These are phyloP conservation scores for Vanessa tameamea DNA, from an alignment of 1,140 invertebrate species.

Conservation along the genomic window DNA sequence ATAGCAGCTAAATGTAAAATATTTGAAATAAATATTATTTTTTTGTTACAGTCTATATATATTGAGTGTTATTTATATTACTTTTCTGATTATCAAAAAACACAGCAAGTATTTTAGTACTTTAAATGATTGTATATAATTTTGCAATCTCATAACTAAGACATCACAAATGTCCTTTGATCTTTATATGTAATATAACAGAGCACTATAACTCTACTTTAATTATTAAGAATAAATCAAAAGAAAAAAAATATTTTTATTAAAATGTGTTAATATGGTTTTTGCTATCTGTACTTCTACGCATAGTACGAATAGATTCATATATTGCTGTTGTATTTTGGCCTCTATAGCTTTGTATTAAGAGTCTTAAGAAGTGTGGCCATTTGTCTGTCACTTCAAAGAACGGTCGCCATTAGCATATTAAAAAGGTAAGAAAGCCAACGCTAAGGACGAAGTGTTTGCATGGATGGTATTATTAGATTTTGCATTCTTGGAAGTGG, in stretches of 20 bases:
- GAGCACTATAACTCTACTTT: too few relatives aligned
- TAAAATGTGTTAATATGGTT: neutral
- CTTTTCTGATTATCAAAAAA: too few relatives aligned
- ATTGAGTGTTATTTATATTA: too few relatives aligned
- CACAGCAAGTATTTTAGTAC: too few relatives aligned
- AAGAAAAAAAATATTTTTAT: too few relatives aligned
- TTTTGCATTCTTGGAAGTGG: slow-evolving; percentile 20
- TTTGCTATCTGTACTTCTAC: slow-evolving; percentile 16
- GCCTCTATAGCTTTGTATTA: slow-evolving; percentile 20
- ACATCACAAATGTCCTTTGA: too few relatives aligned
- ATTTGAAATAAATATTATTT: neutral
- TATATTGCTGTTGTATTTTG: slow-evolving; percentile 17
- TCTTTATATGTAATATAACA: too few relatives aligned
- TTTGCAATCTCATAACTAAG: too few relatives aligned
- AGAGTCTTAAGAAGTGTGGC: slow-evolving; percentile 11
- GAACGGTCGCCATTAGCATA: slow-evolving; percentile 48
- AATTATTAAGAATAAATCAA: too few relatives aligned
- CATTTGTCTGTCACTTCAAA: slow-evolving; percentile 40
- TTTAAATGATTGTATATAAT: too few relatives aligned
- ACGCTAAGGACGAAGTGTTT: slow-evolving; percentile 29
- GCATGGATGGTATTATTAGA: slow-evolving; percentile 24
- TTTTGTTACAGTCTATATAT: too few relatives aligned
- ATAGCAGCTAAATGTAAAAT: slow-evolving; percentile 4
- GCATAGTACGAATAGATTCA: slow-evolving; percentile 22
- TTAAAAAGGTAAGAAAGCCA: slow-evolving; percentile 50